Conservation (phyloP, 2,113 vertebrate species). For the Hippocampus barbouri region DNA sequence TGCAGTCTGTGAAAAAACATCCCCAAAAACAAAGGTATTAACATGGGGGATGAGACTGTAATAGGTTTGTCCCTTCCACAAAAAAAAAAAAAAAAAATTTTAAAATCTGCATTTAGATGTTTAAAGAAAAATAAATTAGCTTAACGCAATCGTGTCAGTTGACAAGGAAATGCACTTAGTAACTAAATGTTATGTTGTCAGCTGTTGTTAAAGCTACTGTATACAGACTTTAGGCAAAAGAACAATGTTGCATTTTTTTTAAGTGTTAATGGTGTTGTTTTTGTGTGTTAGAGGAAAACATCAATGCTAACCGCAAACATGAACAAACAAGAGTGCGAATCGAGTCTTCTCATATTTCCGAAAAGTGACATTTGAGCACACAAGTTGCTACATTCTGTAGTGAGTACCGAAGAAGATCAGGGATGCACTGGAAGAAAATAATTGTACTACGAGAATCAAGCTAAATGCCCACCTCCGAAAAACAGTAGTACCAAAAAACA, state of each 20-base stretch:
- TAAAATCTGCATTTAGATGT: background rate
- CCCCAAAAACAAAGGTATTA: background rate
- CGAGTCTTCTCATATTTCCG: background rate
- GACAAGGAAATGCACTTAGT: background rate
- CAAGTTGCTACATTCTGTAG: constrained; percentile 58
- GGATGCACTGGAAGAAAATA: background rate
- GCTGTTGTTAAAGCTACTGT: background rate
- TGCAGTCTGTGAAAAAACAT: background rate
- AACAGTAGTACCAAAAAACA: background rate
- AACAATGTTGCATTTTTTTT: background rate
- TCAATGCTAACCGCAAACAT: background rate
- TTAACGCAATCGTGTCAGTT: background rate
- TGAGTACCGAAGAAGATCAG: constrained; percentile 9
- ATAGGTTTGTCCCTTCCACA: background rate
- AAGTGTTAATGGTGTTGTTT: too few relatives aligned
- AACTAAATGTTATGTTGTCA: background rate
- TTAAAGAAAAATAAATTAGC: constrained; percentile 2
- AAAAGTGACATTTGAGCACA: constrained; percentile 12
- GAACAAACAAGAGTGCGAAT: background rate
- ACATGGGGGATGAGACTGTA: background rate
- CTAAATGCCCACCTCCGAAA: background rate
- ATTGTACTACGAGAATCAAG: background rate
- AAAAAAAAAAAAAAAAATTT: background rate
- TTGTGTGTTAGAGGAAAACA: background rate
- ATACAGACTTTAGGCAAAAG: background rate